Conservation (phyloP, 2,797 vertebrate genomes). For the Xiphorhynchus erythropygius region DNA sequence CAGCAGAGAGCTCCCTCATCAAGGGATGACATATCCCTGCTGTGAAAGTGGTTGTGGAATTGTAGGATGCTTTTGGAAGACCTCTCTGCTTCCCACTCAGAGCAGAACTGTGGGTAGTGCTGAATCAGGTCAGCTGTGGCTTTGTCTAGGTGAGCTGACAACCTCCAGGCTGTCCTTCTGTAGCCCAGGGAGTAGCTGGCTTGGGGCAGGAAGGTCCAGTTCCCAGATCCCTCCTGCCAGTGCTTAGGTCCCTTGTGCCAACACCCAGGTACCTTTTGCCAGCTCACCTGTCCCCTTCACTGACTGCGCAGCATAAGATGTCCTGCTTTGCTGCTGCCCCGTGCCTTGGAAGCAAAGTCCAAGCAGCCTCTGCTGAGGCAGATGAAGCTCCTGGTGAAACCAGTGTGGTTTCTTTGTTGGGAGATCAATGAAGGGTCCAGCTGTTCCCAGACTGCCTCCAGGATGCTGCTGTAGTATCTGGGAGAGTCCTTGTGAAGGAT, state of each 20-base stretch:
- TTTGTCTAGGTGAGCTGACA: background rate
- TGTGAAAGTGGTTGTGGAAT: background rate
- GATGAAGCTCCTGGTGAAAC: background rate
- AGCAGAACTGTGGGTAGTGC: background rate
- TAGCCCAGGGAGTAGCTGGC: background rate
- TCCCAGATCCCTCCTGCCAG: background rate
- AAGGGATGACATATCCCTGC: background rate
- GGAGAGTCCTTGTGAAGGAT: background rate
- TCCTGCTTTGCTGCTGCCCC: background rate
- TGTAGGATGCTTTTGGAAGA: background rate
- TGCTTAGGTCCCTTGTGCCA: no score
- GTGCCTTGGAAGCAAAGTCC: background rate
- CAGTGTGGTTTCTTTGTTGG: background rate
- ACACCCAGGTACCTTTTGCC: fast-evolving
- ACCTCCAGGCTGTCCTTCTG: background rate
- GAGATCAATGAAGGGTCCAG: background rate
- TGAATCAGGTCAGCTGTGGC: background rate
- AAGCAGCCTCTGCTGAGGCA: background rate
- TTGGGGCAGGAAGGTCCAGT: background rate
- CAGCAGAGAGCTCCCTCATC: background rate
- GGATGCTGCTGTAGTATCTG: background rate
- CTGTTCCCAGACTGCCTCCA: background rate
- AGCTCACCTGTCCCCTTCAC: background rate
- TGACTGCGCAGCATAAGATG: background rate
- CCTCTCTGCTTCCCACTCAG: background rate